Conservation (phyloP, 2,113 vertebrate species). For the Elaphurus davidianus region DNA sequence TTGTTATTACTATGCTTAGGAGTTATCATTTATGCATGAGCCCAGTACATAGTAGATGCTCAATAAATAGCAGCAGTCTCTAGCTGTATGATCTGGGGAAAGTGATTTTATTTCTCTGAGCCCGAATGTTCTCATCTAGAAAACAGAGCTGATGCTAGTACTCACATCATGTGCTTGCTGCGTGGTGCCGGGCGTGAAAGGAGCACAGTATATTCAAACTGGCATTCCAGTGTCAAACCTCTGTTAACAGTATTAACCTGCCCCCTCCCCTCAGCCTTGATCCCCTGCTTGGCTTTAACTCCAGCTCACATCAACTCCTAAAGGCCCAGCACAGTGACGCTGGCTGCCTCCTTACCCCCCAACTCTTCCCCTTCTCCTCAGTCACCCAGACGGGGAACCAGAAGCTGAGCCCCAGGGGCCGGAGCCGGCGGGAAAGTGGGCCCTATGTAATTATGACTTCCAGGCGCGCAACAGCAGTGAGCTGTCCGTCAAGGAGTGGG, state of each 20-base stretch:
- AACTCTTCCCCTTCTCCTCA: background rate
- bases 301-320: background rate
- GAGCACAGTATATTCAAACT: background rate
- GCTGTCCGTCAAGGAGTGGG: slow-evolving; percentile 87
- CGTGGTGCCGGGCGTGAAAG: background rate
- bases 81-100: background rate
- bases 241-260: slow-evolving; percentile 41
- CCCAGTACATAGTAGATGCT: background rate
- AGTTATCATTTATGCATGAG: background rate
- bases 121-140: background rate
- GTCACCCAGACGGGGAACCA: slow-evolving; percentile 14
- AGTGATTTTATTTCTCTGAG: background rate
- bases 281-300: slow-evolving; percentile 54
- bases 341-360: background rate
- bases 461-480: slow-evolving; percentile 92
- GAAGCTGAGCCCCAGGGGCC: slow-evolving; percentile 15
- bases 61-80: background rate
- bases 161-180: background rate
- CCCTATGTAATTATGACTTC: slow-evolving; percentile 89
- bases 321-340: background rate
- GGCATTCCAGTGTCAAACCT: background rate
- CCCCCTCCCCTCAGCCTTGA: background rate
- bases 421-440: slow-evolving; percentile 14
- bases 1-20: background rate
- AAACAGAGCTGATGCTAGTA: background rate